A percentile compares a stretch with the other conserved stretches of the same genome.
Evolutionary conservation across 2,888 invertebrate genomes (phyloP).

Genomic region (Steinernema scapterisci): DNA sequence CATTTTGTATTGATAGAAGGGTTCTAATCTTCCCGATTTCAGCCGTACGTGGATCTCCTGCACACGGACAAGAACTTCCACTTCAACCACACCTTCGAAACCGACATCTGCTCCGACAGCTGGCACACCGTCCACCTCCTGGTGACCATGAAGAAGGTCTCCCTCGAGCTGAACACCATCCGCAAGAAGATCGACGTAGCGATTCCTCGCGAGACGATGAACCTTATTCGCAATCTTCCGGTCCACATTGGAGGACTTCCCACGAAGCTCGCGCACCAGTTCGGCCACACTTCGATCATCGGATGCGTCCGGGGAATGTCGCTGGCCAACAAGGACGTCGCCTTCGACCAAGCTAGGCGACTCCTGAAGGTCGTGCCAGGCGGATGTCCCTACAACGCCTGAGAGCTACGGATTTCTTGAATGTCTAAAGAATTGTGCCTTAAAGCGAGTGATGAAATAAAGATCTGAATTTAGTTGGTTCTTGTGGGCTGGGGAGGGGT

Average conservation of each 20-base stretch:
- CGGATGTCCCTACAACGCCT: conserved; percentile 51
- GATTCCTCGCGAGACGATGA: conserved; percentile 37
- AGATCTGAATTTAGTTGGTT: no score
- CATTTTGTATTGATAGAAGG: not conserved
- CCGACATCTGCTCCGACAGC: conserved; percentile 50
- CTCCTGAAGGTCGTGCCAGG: conserved; percentile 54
- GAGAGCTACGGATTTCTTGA: not conserved
- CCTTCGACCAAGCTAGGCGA: conserved; percentile 50
- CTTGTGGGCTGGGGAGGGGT: no score
- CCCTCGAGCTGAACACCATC: conserved; percentile 39
- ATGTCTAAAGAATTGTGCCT: no score
- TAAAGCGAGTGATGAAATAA: no score
- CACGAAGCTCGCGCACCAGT: conserved; percentile 35
- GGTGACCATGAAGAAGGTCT: conserved; percentile 37
- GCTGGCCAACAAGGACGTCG: conserved; percentile 44
- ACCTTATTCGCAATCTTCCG: conserved; percentile 47
- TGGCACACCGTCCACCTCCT: conserved; percentile 54
- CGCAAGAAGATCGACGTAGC: conserved; percentile 36
- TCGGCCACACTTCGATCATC: conserved; percentile 42
- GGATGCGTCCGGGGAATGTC: conserved; percentile 55
- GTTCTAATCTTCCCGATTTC: not conserved
- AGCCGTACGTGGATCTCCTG: conserved; percentile 37
- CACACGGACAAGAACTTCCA: conserved; percentile 31
- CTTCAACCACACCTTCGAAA: conserved; percentile 34
- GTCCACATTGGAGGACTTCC: conserved; percentile 53